Percentiles rank a stretch among this genome's conserved stretches.
Conservation (phyloP, 2,888 invertebrate species). For the Cyaniris semiargus region DNA sequence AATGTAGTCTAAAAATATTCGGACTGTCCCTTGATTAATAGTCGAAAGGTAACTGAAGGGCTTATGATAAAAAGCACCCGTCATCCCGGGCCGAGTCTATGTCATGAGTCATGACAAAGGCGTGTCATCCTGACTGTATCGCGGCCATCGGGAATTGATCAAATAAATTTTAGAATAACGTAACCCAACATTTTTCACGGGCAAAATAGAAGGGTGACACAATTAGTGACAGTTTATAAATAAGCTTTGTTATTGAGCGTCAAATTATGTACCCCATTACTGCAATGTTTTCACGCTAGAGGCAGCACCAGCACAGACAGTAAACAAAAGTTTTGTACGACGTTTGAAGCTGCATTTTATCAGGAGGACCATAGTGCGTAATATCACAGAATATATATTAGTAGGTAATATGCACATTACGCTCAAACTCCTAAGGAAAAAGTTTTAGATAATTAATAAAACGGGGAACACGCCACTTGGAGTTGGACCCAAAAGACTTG, state of each 20-base stretch:
- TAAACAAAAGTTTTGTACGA: no score
- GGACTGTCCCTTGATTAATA: constrained; percentile 63
- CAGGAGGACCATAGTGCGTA: no score
- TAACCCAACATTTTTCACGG: background rate
- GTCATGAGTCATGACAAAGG: constrained; percentile 32
- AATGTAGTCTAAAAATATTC: constrained; percentile 31
- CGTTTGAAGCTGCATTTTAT: no score
- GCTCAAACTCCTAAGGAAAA: no score
- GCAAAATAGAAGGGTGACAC: background rate
- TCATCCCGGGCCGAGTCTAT: constrained; percentile 53
- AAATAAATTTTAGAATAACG: constrained; percentile 21
- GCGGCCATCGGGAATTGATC: constrained; percentile 32
- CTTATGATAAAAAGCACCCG: constrained; percentile 57
- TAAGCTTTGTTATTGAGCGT: background rate
- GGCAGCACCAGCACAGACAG: no score
- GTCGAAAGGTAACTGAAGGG: constrained; percentile 50
- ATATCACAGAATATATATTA: no score
- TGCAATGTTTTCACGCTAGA: no score
- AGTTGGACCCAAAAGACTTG: no score
- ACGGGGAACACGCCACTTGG: no score
- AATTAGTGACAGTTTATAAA: constrained; percentile 3
- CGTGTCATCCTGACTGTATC: constrained; percentile 55
- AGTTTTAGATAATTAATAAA: no score
- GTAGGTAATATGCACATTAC: no score
- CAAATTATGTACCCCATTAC: no score